Evolutionary conservation across 2,113 vertebrate genomes (phyloP), one percentile per base, ranked within the genome.

Genomic region (Ariopsis seemanni): DNA sequence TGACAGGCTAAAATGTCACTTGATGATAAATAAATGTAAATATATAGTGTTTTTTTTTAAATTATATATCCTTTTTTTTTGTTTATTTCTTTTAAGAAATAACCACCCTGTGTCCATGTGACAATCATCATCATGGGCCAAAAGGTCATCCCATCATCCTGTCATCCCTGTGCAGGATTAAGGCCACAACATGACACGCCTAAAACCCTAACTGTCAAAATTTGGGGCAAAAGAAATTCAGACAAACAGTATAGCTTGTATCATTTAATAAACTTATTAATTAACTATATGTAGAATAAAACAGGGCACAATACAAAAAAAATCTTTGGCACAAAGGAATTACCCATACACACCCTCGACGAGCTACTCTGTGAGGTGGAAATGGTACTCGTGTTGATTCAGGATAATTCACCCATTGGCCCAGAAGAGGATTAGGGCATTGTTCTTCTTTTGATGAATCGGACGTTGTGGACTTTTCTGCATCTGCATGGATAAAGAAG

Each of bases 321-420:
- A 2, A 42, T 42, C 27, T 30, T 69, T 30, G n/a, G 11, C 14
- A 12, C 7, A 42, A 71, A 42, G 17, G 6, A 42, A 15, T 3
- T 1, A 12, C 48, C 18, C 10, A 6, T 22, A 52, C 72, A 75
- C 72, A 12, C 22, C 20, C 72, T 1, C 1, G 20, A 5, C 14
- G 4, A 52, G 42, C 48, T 50, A 22, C 18, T 75, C 42, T 53
- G 71, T 82, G 15, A 22, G 30, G 63, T 78, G 42, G 63, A 83
- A 48, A 71, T 88, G 89, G 75, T 95, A 94, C 95, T 94, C 93
- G 90, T 93, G 91, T 93, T 94, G 93, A 91, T 52, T 86, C 85
- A 58, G 89, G 94, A 94, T 96, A 95, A 96, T 95, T 94, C 93
- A 91, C 92, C 90, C 86, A 89, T 95, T 94, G 92, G 91, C 91